Evolutionary conservation across 2,888 invertebrate species (phyloP), one percentile per base, ranked within the genome.

Genomic region (Cistogaster globosa): DNA sequence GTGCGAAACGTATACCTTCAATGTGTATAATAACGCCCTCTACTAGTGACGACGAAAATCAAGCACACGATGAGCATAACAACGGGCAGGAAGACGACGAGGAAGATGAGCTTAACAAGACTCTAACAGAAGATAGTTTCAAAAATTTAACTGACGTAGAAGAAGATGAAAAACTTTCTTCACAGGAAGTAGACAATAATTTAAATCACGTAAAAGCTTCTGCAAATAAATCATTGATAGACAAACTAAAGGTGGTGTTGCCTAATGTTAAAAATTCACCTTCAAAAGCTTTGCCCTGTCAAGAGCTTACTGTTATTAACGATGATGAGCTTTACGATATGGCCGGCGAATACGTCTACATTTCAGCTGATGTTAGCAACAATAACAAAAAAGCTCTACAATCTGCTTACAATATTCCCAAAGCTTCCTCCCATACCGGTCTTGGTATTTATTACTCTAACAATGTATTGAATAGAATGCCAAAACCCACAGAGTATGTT

Each of bases 11-110:
- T 88, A 98, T 98, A 90, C 98, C 98, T 1, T 97, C 97, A 7
- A 96, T 98, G 96, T 98, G 97, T 92, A 97, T 97, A 3, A 97
- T 97, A 68, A 97, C 97, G 18, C 97, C 97, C 6, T 95, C 96
- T 0, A 96, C 96, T 84, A 97, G 97, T 86, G 97, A 97, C 88
- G 97, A 97, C 89, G 97, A 97, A 91, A 95, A 90, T 65, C 91
- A 90, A 71, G 77, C 88, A 0, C 88, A 87, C 51, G 88, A 88
- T 4, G 88, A 83, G 3, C 71, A 79, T 38, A 11, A 42, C 18
- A 55, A 45, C 9, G 12, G 12, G 22, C 62, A 32, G 48, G 57
- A 76, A 9, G 42, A 26, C 9, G 76, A 71, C 12, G 84, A 83
- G 51, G 76, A 87, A 26, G 83, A 87, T 68, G 83, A 87, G 91